A percentile compares a stretch with the other conserved stretches of the same genome.
Evolutionary conservation across 2,797 vertebrate genomes (phyloP).

Genomic region (Poliocrania exsul): DNA sequence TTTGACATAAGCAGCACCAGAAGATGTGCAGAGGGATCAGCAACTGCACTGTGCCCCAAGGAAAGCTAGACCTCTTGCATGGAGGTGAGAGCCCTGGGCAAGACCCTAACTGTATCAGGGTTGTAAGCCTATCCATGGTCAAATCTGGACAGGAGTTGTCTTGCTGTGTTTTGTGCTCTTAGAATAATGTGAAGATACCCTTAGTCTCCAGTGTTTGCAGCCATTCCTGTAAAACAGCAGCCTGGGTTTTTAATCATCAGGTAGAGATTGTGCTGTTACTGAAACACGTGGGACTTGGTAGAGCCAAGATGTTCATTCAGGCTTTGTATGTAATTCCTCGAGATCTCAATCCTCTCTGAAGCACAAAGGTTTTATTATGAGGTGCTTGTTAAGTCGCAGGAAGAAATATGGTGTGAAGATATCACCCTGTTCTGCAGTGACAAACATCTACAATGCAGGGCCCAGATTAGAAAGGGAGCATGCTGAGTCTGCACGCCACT

Average conservation of each 20-base stretch:
- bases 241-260: not conserved
- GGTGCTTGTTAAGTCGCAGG: not conserved
- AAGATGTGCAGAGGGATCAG: fast-evolving
- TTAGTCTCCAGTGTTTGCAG: not conserved
- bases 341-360: not conserved
- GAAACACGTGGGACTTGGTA: fast-evolving
- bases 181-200: not conserved
- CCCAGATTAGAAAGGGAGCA: not conserved
- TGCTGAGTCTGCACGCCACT: not conserved
- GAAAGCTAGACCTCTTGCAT: not conserved
- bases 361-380: not conserved
- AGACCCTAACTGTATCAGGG: not conserved
- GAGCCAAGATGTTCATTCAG: not conserved
- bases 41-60: not conserved
- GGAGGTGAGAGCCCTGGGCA: not conserved
- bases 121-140: not conserved
- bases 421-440: not conserved
- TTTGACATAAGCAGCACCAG: not conserved
- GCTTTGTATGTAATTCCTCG: not conserved
- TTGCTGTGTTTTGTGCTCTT: not conserved
- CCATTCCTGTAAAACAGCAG: not conserved
- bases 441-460: not conserved
- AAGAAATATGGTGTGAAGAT: not conserved
- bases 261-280: not conserved
- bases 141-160: not conserved